Evolutionary conservation across 2,888 invertebrate genomes (phyloP), one percentile per base, ranked within the genome.

Genomic region (Ceriagrion tenellum): DNA sequence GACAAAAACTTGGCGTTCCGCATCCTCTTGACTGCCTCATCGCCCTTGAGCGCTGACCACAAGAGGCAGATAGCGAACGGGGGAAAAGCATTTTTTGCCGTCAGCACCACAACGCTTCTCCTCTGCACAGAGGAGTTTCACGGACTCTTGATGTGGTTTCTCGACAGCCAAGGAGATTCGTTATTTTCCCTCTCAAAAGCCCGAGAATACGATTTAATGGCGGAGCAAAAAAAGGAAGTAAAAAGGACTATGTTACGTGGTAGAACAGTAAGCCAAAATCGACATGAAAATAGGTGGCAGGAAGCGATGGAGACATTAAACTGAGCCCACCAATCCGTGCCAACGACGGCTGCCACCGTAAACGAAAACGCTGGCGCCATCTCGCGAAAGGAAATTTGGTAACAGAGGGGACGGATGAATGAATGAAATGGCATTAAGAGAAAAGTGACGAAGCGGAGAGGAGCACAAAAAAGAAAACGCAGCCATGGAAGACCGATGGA

Each of bases 1-100:
- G 30, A 26, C 30, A 81, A 81, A 81, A 81, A 81, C 81, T 35
- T 81, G n/a, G 18, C 30, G 74, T 35, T 81, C 26, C 35, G 30
- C 81, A 35, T 30, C 81, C 81, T 81, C 81, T 81, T 35, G 35
- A 81, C 81, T 35, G 8, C 35, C 23, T 26, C 81, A 35, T 18
- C 81, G 81, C 81, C 81, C 81, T 81, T 81, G 81, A 81, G 81
- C 81, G 81, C 16, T 35, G 81, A 81, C 81, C 81, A 26, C 81
- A 81, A 12, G 81, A 35, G 13, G 16, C 10, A 35, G 81, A 35
- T 0, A 30, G 30, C 30, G 74, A 81, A 16, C 16, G 69, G n/a
- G 20, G n/a, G n/a, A n/a, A 69, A n/a, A n/a, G 69, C 35, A 81
- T 81, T 81, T 81, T 81, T 81, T 81, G 30, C 35, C 81, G 3